A percentile compares a stretch with the other conserved stretches of the same genome.
phyloP scores from a whole-genome alignment of 2,797 vertebrate genomes.

The Eurystomus glaucurus region DNA sequence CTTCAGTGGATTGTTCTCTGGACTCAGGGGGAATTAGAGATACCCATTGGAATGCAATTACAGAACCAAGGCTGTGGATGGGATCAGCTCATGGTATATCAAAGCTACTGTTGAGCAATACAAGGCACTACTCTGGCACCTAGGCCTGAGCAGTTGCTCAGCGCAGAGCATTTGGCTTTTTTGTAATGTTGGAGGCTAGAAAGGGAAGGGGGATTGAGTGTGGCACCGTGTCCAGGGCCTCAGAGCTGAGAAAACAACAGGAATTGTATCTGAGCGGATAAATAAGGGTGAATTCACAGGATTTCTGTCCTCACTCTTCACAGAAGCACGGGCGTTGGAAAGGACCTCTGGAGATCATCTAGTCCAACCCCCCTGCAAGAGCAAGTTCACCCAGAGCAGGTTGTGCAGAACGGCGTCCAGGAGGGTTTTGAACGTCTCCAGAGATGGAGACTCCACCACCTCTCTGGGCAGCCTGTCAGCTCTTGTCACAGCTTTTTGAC shows the following conservation, averaged over 20 bases:
- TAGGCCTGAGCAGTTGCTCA: neutral
- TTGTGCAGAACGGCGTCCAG: too few species aligned
- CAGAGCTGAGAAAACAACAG: neutral
- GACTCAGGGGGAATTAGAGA: slow-evolving; percentile 62
- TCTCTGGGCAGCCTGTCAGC: too few species aligned
- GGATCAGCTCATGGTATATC: slow-evolving; percentile 12
- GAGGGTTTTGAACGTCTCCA: too few species aligned
- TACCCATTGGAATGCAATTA: slow-evolving; percentile 49
- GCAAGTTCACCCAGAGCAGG: too few species aligned
- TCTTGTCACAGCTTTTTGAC: neutral
- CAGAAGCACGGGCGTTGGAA: too few species aligned
- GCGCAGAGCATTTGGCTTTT: accelerated
- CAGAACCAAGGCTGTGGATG: slow-evolving; percentile 24
- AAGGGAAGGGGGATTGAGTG: neutral
- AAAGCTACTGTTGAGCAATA: neutral
- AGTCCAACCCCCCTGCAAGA: too few species aligned
- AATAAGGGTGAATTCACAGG: neutral
- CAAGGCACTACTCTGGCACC: neutral
- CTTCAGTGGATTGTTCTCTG: slow-evolving; percentile 20
- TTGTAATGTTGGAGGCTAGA: neutral
- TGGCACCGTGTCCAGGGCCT: neutral
- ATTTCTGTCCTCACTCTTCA: neutral
- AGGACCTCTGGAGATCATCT: too few species aligned
- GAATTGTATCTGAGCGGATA: neutral
- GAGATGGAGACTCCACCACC: too few species aligned